Base-by-base conservation (phyloP, 2,113 vertebrate species). In the Nipponia nippon region DNA sequence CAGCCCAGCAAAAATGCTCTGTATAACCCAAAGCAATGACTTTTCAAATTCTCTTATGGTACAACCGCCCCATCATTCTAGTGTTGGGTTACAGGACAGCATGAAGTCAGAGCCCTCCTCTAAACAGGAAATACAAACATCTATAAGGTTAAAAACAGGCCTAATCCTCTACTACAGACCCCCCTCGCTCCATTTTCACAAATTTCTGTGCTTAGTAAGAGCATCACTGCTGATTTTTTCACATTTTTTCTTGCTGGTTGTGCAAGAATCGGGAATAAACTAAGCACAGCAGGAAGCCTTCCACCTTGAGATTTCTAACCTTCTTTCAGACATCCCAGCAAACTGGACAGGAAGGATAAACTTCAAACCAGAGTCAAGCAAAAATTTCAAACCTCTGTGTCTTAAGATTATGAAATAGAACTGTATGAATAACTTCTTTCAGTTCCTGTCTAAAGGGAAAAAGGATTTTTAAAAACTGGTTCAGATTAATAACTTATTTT, bases 81-180 rank as follows among this genome's bases (percentile, higher is more conserved):
- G 16, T 30, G 42, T n/a, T 94, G 77, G 65, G 44, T 82, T 95
- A 66, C 81, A 58, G 89, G 73, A 58, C 73, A 91, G 81, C 62
- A 76, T 12, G 10, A 91, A 96, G 84, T 38, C 73, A 91, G 44
- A 84, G 61, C 34, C 40, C 70, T 89, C 47, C 80, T 91, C 83
- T 79, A 84, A 83, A 72, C 95, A 95, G 66, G 91, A 92, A 94
- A 92, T 23, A 38, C 80, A 92, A 92, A 87, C 56, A 5, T 89
- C 89, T 93, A 23, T 34, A 75, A 94, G 61, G 42, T 53, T 94
- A 91, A 93, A 90, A 85, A 11, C 65, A 56, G 81, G 77, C 83
- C 75, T 80, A 78, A 93, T 87, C 81, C 78, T 89, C 56, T 61
- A 10, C 61, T 79, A 44, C 89, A 84, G 63, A 83, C 55, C 50